These are phyloP conservation scores for Leptothorax acervorum DNA, from an alignment of 2,888 invertebrate genomes.

Conservation along the genomic window DNA sequence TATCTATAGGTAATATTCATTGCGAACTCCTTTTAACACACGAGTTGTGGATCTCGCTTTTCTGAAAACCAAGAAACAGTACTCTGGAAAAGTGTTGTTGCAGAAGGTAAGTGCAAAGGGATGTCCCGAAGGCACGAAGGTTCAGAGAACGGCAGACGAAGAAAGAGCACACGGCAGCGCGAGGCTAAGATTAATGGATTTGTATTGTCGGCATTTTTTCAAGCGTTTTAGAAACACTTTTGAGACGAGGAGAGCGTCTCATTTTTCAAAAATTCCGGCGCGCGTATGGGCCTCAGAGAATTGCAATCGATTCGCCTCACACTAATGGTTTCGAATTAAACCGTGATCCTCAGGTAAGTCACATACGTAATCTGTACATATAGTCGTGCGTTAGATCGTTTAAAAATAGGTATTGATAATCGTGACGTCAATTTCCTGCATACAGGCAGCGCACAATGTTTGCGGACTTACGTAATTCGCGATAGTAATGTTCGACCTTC, in stretches of 20 bases:
- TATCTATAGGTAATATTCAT: background rate
- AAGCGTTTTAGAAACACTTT: constrained; percentile 85
- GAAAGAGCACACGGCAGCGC: constrained; percentile 63
- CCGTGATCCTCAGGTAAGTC: constrained; percentile 69
- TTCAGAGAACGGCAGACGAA: constrained; percentile 59
- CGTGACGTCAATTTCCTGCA: constrained; percentile 36
- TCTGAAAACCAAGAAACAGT: constrained; percentile 27
- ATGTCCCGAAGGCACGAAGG: constrained; percentile 77
- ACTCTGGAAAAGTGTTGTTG: constrained; percentile 68
- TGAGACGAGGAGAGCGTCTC: constrained; percentile 81
- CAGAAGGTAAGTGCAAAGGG: constrained; percentile 83
- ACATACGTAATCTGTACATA: constrained; percentile 30
- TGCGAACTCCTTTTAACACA: background rate
- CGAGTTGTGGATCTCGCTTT: constrained; percentile 20
- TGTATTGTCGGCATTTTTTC: constrained; percentile 85
- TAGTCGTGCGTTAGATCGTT: constrained; percentile 26
- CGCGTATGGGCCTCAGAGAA: constrained; percentile 75
- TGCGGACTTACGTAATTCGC: constrained; percentile 29
- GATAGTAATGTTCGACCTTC: constrained; percentile 14
- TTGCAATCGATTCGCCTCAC: constrained; percentile 82
- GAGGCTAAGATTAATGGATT: constrained; percentile 84
- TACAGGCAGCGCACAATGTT: background rate
- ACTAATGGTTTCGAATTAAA: constrained; percentile 84
- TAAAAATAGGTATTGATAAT: constrained; percentile 65
- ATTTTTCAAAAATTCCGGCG: constrained; percentile 84